Conservation (phyloP, 2,888 invertebrate species). For the Drosophila merina region DNA sequence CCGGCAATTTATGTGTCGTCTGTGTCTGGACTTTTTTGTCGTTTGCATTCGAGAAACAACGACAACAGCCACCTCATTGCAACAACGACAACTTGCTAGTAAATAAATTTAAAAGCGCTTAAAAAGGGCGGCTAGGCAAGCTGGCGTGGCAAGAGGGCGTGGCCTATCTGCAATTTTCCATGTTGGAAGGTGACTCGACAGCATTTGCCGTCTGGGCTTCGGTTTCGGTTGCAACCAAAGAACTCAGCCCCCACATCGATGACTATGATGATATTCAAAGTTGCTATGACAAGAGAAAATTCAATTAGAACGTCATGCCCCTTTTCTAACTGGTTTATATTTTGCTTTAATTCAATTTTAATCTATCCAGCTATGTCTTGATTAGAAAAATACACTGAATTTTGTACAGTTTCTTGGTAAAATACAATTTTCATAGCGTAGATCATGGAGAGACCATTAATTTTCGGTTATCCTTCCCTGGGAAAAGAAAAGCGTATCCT, state of each 20-base stretch:
- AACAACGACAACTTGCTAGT: conserved; percentile 51
- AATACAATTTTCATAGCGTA: conserved; percentile 15
- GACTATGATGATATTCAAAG: conserved; percentile 70
- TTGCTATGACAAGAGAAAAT: conserved; percentile 71
- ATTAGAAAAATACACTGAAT: conserved; percentile 4
- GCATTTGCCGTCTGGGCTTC: conserved; percentile 42
- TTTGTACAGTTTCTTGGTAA: not conserved
- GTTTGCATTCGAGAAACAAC: conserved; percentile 21
- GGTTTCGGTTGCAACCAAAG: conserved; percentile 22
- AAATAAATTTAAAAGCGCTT: conserved; percentile 72
- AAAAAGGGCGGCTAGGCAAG: conserved; percentile 48
- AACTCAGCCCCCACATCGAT: conserved; percentile 1
- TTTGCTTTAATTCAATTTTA: conserved; percentile 55
- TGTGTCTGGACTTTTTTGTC: conserved; percentile 36
- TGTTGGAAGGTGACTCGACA: conserved; percentile 59
- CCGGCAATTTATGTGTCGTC: conserved; percentile 72
- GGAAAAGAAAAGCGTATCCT: conserved; percentile 66
- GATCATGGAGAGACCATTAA: conserved; percentile 5
- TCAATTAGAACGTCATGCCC: conserved; percentile 68
- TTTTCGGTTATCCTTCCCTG: conserved; percentile 30
- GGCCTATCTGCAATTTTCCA: conserved; percentile 51
- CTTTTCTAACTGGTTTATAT: conserved; percentile 39
- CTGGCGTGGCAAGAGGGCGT: conserved; percentile 18
- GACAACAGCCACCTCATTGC: conserved; percentile 9
- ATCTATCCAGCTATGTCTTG: not conserved